Base-by-base conservation (phyloP, 2,888 invertebrate species). In the Drosophila ustulata region DNA sequence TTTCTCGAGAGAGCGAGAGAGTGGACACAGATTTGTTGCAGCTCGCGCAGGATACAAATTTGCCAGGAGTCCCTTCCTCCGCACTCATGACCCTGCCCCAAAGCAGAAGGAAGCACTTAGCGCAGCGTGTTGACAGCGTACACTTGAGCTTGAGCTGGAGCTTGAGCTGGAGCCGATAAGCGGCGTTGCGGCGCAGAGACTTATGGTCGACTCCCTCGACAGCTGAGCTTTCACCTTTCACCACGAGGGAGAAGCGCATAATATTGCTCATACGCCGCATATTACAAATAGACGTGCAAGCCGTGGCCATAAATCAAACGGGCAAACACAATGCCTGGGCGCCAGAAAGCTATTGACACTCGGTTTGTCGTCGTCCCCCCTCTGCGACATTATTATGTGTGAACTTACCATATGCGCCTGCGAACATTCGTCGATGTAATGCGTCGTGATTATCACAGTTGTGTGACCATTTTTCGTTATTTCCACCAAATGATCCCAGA, bases 341-440 rank as follows among this genome's bases (percentile, higher is more conserved):
- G 66, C 70, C 82, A 72, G 79, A 81, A 85, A 78, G 75, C 72
- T 75, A 86, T 88, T 83, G 89, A 86, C 86, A 85, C 80, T 71
- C 55, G 53, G 32, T 52, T 52, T 45, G 39, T 56, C 70, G 26
- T 18, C 13, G 18, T 18, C 32, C 7, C 32, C 7, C 3, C n/a
- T n/a, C 30, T 37, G 8, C 7, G 5, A 32, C 30, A 49, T 18
- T 18, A 30, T 46, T 45, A 25, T 23, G 13, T 34, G 3, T 0
- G 41, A 59, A 94, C 95, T 94, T 92, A 96, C 96, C 88, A 95
- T 94, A 83, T 95, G 94, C 18, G 97, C 97, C 92, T 97, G 97
- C 78, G 96, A 94, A 1, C 97, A 96, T 91, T 97, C 97, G 75
- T 97, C 97, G 74, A 97, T 97, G 89, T 97, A 97, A 93, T 97